phyloP scores from a whole-genome alignment of 2,113 vertebrate species.

The Leptocoma aspasia region DNA sequence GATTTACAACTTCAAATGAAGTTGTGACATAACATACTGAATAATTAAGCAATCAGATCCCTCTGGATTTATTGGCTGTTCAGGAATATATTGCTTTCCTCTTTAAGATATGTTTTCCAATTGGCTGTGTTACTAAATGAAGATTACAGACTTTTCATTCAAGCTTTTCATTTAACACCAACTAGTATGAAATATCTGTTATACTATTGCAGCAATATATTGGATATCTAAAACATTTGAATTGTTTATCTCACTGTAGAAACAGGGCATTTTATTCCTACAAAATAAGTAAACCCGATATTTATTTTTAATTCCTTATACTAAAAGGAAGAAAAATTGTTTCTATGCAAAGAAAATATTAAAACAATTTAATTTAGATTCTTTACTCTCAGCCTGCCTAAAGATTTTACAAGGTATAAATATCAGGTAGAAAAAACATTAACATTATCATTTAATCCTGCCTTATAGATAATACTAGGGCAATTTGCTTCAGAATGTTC shows the following conservation, averaged over 20 bases:
- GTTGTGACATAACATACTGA: background rate
- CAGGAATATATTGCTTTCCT: background rate
- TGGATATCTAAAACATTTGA: background rate
- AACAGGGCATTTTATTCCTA: background rate
- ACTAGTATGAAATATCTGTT: background rate
- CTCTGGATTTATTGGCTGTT: background rate
- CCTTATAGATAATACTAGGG: background rate
- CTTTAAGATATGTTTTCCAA: background rate
- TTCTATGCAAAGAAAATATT: background rate
- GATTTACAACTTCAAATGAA: background rate
- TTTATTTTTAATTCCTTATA: background rate
- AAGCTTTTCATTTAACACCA: background rate
- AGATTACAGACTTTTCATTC: background rate
- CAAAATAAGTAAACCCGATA: background rate
- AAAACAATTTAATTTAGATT: background rate
- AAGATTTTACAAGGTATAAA: background rate
- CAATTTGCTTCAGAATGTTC: background rate
- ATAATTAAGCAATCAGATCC: background rate
- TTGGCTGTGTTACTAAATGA: background rate
- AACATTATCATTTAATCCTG: background rate
- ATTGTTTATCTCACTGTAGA: background rate
- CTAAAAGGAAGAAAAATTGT: background rate
- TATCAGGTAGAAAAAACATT: background rate
- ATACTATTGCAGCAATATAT: background rate
- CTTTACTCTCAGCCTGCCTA: background rate